Percentiles rank a stretch among this genome's conserved stretches.
Evolutionary conservation across 2,797 vertebrate species (phyloP).

Genomic region (Sternarchorhynchus goeldii): DNA sequence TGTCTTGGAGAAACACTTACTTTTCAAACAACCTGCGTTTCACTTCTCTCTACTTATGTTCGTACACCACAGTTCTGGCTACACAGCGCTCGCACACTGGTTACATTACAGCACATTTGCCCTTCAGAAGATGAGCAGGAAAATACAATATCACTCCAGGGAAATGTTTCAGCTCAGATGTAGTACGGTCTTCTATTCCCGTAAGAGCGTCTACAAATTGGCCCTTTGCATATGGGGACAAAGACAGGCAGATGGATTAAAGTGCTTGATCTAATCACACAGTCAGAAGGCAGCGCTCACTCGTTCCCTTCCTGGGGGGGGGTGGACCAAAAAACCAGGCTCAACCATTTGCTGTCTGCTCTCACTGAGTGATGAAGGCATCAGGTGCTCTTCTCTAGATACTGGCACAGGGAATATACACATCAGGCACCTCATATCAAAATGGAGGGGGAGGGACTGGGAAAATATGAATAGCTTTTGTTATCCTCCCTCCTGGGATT

Average conservation of each 20-base stretch:
- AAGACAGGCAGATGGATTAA: slow-evolving; percentile 10
- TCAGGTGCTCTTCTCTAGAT: background rate
- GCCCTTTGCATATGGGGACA: background rate
- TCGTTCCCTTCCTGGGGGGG: background rate
- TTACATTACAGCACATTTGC: background rate
- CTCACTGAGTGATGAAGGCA: background rate
- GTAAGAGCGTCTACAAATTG: slow-evolving; percentile 18
- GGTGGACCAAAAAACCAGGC: slow-evolving; percentile 17
- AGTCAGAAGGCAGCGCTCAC: slow-evolving; percentile 21
- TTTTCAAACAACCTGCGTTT: no score
- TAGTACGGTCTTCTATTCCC: background rate
- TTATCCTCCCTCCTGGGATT: slow-evolving; percentile 2
- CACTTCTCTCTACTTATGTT: background rate
- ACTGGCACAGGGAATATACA: background rate
- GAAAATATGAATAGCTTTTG: slow-evolving; percentile 22
- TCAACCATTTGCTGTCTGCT: slow-evolving; percentile 17
- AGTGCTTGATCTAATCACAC: slow-evolving; percentile 19
- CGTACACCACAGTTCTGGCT: background rate
- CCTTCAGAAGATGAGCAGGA: slow-evolving; percentile 1
- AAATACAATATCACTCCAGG: slow-evolving; percentile 8
- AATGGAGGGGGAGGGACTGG: background rate
- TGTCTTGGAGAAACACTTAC: no score
- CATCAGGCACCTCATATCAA: slow-evolving; percentile 27
- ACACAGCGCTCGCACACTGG: background rate
- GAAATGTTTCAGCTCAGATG: background rate